Percentiles rank a stretch among this genome's conserved stretches.
These are phyloP conservation scores for Girardinichthys multiradiatus DNA, from an alignment of 2,113 vertebrate species.

Conservation along the genomic window DNA sequence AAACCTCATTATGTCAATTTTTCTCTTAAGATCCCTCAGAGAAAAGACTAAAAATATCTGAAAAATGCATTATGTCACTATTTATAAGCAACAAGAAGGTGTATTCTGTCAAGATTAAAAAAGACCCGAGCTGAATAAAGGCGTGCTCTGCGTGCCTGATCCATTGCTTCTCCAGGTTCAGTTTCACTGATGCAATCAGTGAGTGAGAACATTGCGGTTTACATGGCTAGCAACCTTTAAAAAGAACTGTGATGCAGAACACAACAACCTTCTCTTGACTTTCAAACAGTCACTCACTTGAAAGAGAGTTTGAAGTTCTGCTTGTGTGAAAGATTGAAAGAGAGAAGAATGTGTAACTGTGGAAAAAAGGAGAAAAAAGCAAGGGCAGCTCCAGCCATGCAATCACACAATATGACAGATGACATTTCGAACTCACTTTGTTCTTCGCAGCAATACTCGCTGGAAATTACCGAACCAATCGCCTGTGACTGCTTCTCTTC, in stretches of 20 bases:
- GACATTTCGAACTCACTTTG: constrained; percentile 66
- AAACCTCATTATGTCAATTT: not conserved
- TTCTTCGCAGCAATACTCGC: constrained; percentile 38
- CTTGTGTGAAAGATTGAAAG: not conserved
- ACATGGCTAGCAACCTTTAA: constrained; percentile 16
- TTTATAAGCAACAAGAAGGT: constrained; percentile 5
- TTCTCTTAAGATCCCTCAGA: not conserved
- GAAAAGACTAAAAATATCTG: constrained; percentile 5
- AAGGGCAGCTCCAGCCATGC: constrained; percentile 44
- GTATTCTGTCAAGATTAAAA: constrained; percentile 28
- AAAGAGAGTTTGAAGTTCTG: constrained; percentile 12
- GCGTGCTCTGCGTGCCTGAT: not conserved
- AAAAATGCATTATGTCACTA: constrained; percentile 8
- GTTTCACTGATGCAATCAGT: constrained; percentile 37
- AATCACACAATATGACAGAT: constrained; percentile 62
- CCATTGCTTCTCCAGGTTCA: constrained; percentile 8
- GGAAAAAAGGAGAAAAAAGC: constrained; percentile 6
- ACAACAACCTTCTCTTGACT: constrained; percentile 46
- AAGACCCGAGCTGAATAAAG: constrained; percentile 13
- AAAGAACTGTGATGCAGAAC: constrained; percentile 22
- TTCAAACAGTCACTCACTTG: constrained; percentile 32
- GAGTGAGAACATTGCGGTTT: constrained; percentile 36
- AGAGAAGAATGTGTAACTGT: constrained; percentile 26
- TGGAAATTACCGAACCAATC: constrained; percentile 63
- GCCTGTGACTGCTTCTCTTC: constrained; percentile 32